Evolutionary conservation across 2,888 invertebrate species (phyloP).

Genomic region (Acronicta alni): DNA sequence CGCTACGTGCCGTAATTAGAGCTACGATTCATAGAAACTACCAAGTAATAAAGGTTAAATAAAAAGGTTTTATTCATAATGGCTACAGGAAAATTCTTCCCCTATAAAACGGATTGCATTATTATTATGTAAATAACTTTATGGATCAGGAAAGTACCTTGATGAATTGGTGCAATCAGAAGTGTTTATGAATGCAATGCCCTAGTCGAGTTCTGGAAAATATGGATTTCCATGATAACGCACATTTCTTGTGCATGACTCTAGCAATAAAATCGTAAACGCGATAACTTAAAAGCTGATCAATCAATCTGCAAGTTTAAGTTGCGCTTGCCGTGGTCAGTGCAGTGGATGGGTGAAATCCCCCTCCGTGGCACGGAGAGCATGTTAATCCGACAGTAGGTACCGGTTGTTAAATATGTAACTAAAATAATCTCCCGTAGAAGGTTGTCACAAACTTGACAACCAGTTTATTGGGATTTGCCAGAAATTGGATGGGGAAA

Average conservation of each 20-base stretch:
- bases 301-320: too few species aligned
- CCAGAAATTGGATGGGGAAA: neutral
- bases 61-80: slow-evolving; percentile 12
- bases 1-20: slow-evolving; percentile 35
- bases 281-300: neutral
- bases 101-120: slow-evolving; percentile 2
- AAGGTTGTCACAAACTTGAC: too few species aligned
- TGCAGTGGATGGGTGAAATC: too few species aligned
- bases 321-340: too few species aligned
- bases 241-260: neutral
- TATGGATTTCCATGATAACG: neutral
- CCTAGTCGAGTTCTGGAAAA: slow-evolving; percentile 4
- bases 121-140: slow-evolving; percentile 14
- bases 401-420: too few species aligned
- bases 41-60: slow-evolving; percentile 7
- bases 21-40: slow-evolving; percentile 27
- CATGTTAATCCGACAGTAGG: too few species aligned
- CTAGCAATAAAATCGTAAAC: neutral
- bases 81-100: slow-evolving; percentile 14
- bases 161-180: slow-evolving; percentile 14
- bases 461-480: too few species aligned
- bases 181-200: slow-evolving; percentile 1
- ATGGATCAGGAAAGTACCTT: slow-evolving; percentile 16
- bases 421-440: too few species aligned
- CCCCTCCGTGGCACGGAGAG: too few species aligned